Percentiles rank a stretch among this genome's conserved stretches.
These are phyloP conservation scores for Trimorus sp. DNA, from an alignment of 2,888 invertebrate genomes.

Conservation along the genomic window DNA sequence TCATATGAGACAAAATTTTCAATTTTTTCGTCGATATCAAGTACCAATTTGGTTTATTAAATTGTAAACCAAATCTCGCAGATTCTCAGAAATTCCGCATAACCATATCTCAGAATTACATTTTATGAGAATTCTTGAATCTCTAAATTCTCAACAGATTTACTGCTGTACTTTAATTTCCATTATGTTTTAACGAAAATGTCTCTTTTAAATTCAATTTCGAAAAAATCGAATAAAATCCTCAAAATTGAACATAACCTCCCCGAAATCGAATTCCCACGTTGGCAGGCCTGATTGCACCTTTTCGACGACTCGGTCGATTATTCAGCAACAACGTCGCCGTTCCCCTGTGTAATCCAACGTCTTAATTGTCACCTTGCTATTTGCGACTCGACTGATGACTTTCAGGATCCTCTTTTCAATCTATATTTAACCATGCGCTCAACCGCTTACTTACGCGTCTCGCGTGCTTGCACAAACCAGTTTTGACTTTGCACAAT, in stretches of 20 bases:
- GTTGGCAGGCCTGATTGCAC: neutral
- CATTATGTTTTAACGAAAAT: no score
- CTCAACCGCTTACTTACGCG: slow-evolving; percentile 54
- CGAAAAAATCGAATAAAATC: no score
- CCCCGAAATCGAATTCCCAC: neutral
- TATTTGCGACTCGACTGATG: slow-evolving; percentile 50
- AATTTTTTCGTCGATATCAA: no score
- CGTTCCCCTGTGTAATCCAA: slow-evolving; percentile 32
- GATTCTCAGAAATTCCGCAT: no score
- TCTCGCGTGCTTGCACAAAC: slow-evolving; percentile 59
- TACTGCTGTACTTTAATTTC: no score
- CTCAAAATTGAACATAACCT: neutral
- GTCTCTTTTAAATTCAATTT: neutral
- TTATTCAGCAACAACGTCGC: slow-evolving; percentile 42
- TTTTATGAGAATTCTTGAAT: no score
- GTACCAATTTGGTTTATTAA: no score
- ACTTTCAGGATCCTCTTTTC: slow-evolving; percentile 63
- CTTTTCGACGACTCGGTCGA: slow-evolving; percentile 1
- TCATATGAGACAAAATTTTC: no score
- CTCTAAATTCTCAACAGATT: no score
- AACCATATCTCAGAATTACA: no score
- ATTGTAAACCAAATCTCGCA: no score
- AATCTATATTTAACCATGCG: slow-evolving; percentile 62
- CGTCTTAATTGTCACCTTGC: slow-evolving; percentile 62
- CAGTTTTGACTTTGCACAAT: slow-evolving; percentile 62